Evolutionary conservation across 2,797 vertebrate genomes (phyloP).

Genomic region (Nannoperca obscura): DNA sequence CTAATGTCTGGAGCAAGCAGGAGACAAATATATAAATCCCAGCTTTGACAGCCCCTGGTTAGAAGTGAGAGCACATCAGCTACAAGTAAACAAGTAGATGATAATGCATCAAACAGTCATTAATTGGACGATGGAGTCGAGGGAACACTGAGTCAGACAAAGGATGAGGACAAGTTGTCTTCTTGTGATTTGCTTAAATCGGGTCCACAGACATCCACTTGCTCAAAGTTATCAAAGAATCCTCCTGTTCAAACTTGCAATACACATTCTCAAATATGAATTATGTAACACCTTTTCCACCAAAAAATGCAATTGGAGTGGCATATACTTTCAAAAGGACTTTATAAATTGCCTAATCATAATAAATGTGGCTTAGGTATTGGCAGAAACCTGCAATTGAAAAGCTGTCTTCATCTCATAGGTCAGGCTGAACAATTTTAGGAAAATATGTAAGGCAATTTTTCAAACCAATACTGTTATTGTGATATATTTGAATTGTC

Average conservation of each 20-base stretch:
- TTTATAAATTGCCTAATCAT: neutral
- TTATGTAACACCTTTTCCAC: slow-evolving; percentile 9
- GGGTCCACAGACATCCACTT: slow-evolving; percentile 19
- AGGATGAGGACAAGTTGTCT: slow-evolving; percentile 39
- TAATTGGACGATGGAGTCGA: slow-evolving; percentile 67
- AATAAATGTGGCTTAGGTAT: neutral
- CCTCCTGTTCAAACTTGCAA: slow-evolving; percentile 16
- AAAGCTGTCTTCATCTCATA: neutral
- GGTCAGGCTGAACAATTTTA: no score
- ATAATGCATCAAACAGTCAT: slow-evolving; percentile 64
- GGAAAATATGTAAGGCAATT: neutral
- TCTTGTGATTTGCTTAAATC: slow-evolving; percentile 47
- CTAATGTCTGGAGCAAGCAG: slow-evolving; percentile 46
- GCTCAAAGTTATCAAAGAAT: slow-evolving; percentile 26
- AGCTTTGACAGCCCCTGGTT: slow-evolving; percentile 54
- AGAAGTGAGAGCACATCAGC: slow-evolving; percentile 52
- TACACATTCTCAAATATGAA: neutral
- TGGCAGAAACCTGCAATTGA: neutral
- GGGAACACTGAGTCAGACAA: slow-evolving; percentile 44
- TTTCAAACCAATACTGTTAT: neutral
- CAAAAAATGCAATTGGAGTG: neutral
- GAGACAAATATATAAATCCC: slow-evolving; percentile 70
- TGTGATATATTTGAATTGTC: neutral
- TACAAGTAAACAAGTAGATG: slow-evolving; percentile 57
- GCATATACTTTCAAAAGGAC: neutral